phyloP scores from a whole-genome alignment of 1,140 invertebrate genomes.

The Lepidurus packardi region DNA sequence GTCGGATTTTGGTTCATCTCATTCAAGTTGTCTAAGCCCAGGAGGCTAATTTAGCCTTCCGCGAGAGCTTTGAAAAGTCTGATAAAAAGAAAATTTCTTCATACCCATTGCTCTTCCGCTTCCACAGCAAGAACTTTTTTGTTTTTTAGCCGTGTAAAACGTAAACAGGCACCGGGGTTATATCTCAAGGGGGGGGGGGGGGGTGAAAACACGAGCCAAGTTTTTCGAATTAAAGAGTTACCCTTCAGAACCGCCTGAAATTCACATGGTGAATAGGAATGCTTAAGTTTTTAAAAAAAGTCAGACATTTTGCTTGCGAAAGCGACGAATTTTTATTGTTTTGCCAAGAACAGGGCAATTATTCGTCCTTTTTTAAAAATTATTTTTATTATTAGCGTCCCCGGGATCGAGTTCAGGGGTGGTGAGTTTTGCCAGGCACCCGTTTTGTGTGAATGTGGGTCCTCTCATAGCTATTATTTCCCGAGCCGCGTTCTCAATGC shows the following conservation, averaged over 20 bases:
- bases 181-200: no score
- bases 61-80: neutral
- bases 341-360: no score
- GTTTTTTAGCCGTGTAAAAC: no score
- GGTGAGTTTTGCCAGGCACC: neutral
- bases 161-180: no score
- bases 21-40: neutral
- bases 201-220: no score
- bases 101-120: neutral
- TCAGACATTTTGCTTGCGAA: no score
- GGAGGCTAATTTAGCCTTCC: slow-evolving; percentile 14
- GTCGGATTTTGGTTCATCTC: neutral
- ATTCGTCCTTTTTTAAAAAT: neutral
- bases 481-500: neutral
- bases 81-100: neutral
- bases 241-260: no score
- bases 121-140: no score
- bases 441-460: neutral
- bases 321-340: no score
- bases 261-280: no score
- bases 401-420: neutral
- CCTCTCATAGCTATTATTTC: slow-evolving; percentile 8
- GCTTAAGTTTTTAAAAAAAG: no score
- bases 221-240: no score
- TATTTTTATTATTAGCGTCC: neutral